Conservation (phyloP, 2,888 invertebrate species). For the Orthonychiurus folsomi region DNA sequence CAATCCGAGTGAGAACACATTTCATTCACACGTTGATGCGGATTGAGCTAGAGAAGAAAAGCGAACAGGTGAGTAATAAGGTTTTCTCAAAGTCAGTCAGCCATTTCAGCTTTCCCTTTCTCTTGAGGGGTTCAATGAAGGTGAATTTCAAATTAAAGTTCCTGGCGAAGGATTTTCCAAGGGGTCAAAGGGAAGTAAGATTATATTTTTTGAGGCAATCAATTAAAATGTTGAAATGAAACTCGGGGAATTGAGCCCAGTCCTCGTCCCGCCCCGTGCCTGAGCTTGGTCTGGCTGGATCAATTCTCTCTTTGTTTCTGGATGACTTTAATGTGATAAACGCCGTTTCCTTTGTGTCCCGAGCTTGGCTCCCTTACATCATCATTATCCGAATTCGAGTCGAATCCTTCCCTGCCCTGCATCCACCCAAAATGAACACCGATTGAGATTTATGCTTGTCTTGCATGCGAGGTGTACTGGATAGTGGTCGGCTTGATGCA, state of each 20-base stretch:
- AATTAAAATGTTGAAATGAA: not conserved
- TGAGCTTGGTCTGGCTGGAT: not conserved
- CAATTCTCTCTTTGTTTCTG: not conserved
- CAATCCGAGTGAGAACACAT: slow-evolving; percentile 87
- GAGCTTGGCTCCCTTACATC: not conserved
- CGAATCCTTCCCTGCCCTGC: not conserved
- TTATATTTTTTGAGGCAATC: not conserved
- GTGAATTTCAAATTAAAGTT: not conserved
- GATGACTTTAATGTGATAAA: not conserved
- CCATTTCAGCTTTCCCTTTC: not conserved
- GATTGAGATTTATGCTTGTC: not conserved
- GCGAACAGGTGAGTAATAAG: slow-evolving; percentile 32
- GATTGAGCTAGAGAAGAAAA: slow-evolving; percentile 76
- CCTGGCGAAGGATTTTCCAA: not conserved
- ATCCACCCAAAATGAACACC: not conserved
- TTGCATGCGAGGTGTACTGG: not conserved
- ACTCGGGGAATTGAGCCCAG: no score
- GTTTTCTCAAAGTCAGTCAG: not conserved
- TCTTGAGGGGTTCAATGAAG: no score
- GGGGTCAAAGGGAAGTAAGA: not conserved
- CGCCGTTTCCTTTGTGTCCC: not conserved
- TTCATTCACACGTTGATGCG: slow-evolving; percentile 96
- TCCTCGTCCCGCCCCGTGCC: no score
- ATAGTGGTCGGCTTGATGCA: not conserved
- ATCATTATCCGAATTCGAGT: not conserved